A percentile compares a stretch with the other conserved stretches of the same genome.
These are phyloP conservation scores for Carcina quercana DNA, from an alignment of 2,888 invertebrate genomes.

Conservation along the genomic window DNA sequence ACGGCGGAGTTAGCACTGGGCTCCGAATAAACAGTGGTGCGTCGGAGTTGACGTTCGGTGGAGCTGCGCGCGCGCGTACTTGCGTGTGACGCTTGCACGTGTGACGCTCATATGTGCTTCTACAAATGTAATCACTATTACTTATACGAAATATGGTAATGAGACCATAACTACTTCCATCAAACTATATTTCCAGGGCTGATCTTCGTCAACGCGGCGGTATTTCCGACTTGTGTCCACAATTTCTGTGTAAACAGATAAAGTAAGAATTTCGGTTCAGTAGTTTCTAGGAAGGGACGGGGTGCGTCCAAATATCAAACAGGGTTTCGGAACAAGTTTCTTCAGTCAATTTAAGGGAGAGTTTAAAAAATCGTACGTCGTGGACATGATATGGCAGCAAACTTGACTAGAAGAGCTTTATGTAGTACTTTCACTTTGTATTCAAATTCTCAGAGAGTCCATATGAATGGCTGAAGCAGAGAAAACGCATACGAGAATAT, in stretches of 20 bases:
- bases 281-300: constrained; percentile 60
- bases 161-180: too few relatives aligned
- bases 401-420: too few relatives aligned
- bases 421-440: too few relatives aligned
- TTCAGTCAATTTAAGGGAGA: not conserved
- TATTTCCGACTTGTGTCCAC: constrained; percentile 19
- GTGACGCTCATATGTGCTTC: too few relatives aligned
- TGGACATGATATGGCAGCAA: too few relatives aligned
- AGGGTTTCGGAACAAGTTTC: constrained; percentile 1
- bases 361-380: not conserved
- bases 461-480: too few relatives aligned
- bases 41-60: constrained; percentile 32
- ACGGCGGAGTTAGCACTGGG: constrained; percentile 67
- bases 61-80: constrained; percentile 26
- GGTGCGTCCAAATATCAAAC: constrained; percentile 31
- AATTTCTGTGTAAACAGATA: constrained; percentile 34
- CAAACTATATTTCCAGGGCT: too few relatives aligned
- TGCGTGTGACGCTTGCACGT: constrained; percentile 12
- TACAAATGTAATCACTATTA: too few relatives aligned
- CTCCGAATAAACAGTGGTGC: constrained; percentile 60
- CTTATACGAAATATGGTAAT: too few relatives aligned
- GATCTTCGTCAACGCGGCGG: too few relatives aligned
- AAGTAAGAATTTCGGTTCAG: constrained; percentile 45
- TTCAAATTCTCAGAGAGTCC: too few relatives aligned
- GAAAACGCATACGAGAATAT: too few relatives aligned